Evolutionary conservation across 1,140 invertebrate genomes (phyloP).

Genomic region (Ceratosolen fusciceps): DNA sequence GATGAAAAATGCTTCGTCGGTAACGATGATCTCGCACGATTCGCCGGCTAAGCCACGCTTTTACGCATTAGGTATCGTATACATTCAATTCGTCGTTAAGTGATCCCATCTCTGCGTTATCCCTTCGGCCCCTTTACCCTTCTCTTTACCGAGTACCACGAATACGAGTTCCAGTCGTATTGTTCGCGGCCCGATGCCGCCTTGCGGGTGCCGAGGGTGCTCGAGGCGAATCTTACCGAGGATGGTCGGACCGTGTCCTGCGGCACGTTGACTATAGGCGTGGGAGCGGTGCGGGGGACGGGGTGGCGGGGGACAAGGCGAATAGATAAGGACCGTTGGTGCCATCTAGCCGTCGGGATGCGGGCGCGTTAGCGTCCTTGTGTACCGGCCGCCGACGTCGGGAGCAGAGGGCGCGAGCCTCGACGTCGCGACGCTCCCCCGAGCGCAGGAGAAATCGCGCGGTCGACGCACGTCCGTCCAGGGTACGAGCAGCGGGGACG

Average conservation of each 20-base stretch:
- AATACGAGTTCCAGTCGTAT: too few relatives aligned
- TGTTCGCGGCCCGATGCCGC: too few relatives aligned
- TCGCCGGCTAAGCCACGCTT: too few relatives aligned
- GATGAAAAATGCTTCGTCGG: constrained; percentile 45
- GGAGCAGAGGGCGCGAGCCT: not conserved
- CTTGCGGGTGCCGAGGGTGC: not conserved
- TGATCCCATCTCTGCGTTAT: too few relatives aligned
- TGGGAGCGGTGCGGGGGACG: not conserved
- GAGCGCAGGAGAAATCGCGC: too few relatives aligned
- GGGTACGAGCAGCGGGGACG: too few relatives aligned
- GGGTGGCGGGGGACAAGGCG: too few relatives aligned
- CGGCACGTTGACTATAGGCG: too few relatives aligned
- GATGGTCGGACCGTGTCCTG: not conserved
- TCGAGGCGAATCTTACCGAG: not conserved
- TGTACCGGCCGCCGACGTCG: constrained; percentile 42
- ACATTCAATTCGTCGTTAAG: not conserved
- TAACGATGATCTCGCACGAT: constrained; percentile 40
- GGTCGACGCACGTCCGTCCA: too few relatives aligned
- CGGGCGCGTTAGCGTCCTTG: constrained; percentile 19
- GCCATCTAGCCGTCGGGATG: constrained; percentile 43
- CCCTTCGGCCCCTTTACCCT: too few relatives aligned
- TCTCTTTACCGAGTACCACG: too few relatives aligned
- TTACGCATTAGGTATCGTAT: constrained; percentile 33
- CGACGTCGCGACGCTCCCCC: constrained; percentile 26
- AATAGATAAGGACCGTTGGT: constrained; percentile 11